Evolutionary conservation across 2,888 invertebrate genomes (phyloP).

Genomic region (Cataglyphis albicans): DNA sequence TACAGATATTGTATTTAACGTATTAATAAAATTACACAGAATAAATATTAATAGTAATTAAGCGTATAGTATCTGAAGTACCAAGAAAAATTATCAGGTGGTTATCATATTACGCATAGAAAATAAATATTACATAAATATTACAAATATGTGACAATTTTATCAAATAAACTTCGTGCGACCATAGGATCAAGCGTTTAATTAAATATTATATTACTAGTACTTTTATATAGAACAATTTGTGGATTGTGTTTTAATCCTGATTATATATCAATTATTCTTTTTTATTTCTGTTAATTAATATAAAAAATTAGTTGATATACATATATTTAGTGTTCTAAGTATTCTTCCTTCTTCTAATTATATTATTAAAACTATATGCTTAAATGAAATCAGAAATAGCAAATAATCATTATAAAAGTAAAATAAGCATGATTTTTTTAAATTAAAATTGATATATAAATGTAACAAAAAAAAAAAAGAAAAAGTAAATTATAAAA

Average conservation of each 20-base stretch:
- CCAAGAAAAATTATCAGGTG: not conserved
- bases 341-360: not conserved
- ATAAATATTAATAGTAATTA: not conserved
- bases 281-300: not conserved
- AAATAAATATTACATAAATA: not conserved
- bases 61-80: not conserved
- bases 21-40: not conserved
- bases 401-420: not conserved
- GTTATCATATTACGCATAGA: not conserved
- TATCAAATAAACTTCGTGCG: not conserved
- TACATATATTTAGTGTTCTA: too few species aligned
- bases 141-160: not conserved
- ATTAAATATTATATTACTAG: not conserved
- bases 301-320: not conserved
- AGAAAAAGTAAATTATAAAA: not conserved
- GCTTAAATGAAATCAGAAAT: not conserved
- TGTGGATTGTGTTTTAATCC: not conserved
- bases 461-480: too few species aligned
- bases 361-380: not conserved
- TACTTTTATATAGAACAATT: not conserved
- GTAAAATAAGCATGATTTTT: not conserved
- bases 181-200: not conserved
- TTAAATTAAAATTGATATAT: not conserved
- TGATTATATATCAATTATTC: not conserved
- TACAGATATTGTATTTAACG: not conserved